phyloP scores from a whole-genome alignment of 2,797 vertebrate genomes.

The Cichlasoma orientale region DNA sequence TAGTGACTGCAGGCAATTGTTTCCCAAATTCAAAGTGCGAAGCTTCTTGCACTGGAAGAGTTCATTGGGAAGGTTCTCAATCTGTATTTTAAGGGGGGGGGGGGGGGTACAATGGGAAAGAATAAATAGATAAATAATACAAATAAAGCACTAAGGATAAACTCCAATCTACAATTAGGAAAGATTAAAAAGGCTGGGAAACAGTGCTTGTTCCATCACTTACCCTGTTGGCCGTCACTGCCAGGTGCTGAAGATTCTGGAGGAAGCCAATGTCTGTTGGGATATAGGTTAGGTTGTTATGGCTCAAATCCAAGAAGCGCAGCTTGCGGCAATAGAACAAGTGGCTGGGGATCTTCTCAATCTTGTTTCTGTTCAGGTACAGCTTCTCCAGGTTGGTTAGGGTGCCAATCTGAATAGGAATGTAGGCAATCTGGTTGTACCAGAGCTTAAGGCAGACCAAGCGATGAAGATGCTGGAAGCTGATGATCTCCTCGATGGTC shows the following conservation, averaged over 20 bases:
- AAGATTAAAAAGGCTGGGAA: neutral
- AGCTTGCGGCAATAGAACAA: conserved; percentile 96
- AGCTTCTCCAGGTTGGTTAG: conserved; percentile 94
- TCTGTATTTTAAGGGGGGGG: conserved; percentile 74
- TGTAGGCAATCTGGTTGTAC: conserved; percentile 99
- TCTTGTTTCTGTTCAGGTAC: conserved; percentile 98
- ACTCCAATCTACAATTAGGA: neutral
- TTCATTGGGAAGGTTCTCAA: conserved; percentile 93
- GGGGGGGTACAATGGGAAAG: neutral
- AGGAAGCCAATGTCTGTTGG: conserved; percentile 91
- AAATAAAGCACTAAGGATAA: neutral
- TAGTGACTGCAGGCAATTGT: conserved; percentile 93
- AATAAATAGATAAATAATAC: neutral
- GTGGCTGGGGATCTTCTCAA: conserved; percentile 95
- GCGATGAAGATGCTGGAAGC: conserved; percentile 97
- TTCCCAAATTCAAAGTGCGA: conserved; percentile 93
- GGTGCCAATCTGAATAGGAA: conserved; percentile 98
- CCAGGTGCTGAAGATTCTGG: conserved; percentile 95
- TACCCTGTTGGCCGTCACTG: conserved; percentile 94
- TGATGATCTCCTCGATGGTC: conserved; percentile 99
- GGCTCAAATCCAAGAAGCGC: conserved; percentile 95
- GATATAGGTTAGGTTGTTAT: conserved; percentile 93
- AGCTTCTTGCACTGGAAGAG: conserved; percentile 98
- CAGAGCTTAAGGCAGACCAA: conserved; percentile 98
- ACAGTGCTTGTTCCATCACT: conserved; percentile 43